These are phyloP conservation scores for Ophion ventricosus DNA, from an alignment of 2,888 invertebrate species.

Conservation along the genomic window DNA sequence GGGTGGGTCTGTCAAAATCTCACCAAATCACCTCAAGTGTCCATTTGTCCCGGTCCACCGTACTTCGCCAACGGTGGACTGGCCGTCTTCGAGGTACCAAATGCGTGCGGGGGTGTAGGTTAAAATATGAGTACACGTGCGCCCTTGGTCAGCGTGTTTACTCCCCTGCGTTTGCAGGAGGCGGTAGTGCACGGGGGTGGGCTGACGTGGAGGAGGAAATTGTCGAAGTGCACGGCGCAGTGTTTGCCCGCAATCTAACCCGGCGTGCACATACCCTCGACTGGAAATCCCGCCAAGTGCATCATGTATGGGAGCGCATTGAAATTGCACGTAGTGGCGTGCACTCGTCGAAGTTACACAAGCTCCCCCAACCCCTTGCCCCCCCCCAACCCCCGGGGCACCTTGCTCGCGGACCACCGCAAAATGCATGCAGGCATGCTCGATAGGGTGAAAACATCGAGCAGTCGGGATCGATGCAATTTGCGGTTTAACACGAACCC, in stretches of 20 bases:
- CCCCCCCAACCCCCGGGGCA: neutral
- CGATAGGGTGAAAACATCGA: neutral
- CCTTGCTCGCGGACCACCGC: conserved; percentile 4
- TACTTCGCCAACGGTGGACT: too few species aligned
- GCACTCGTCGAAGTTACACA: neutral
- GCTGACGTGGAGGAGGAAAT: neutral
- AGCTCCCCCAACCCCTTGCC: neutral
- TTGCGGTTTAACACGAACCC: conserved; percentile 24
- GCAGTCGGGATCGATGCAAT: conserved; percentile 21
- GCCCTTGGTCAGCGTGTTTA: too few species aligned
- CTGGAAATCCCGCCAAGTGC: neutral
- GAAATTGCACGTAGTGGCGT: neutral
- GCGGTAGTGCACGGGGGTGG: too few species aligned
- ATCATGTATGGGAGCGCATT: neutral
- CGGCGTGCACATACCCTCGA: neutral
- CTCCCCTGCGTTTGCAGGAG: too few species aligned
- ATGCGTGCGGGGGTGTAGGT: too few species aligned
- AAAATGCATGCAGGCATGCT: neutral
- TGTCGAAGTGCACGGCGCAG: neutral
- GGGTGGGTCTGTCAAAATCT: too few species aligned
- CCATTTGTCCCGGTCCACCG: too few species aligned
- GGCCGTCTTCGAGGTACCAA: too few species aligned
- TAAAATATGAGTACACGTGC: too few species aligned
- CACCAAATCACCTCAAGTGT: too few species aligned
- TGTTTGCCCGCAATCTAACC: neutral